Percentiles rank a stretch among this genome's conserved stretches.
Conservation (phyloP, 2,797 vertebrate genomes). For the Danio aesculapii region DNA sequence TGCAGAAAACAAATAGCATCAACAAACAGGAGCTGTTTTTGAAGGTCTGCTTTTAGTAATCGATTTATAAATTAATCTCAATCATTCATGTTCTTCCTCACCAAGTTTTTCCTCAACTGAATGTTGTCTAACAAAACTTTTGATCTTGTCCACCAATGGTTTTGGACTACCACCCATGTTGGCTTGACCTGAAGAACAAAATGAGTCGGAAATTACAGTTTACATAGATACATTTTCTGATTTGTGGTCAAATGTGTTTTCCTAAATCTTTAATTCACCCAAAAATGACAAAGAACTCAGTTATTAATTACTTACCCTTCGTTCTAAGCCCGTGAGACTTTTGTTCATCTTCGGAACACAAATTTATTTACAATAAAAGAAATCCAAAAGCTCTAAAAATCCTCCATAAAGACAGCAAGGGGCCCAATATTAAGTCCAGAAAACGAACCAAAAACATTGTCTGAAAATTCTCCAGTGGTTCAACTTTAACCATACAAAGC, state of each 20-base stretch:
- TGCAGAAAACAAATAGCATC: constrained; percentile 41
- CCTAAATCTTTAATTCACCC: no score
- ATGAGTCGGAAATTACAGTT: neutral
- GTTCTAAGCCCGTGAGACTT: no score
- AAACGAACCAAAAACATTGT: no score
- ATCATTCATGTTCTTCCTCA: constrained; percentile 49
- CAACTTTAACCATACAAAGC: no score
- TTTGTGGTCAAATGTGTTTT: neutral
- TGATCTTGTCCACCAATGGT: constrained; percentile 59
- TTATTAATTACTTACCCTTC: no score
- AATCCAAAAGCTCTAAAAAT: no score
- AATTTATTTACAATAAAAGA: no score
- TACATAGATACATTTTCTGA: neutral
- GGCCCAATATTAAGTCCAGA: no score
- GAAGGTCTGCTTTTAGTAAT: neutral
- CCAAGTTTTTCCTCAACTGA: constrained; percentile 70
- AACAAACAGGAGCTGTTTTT: neutral
- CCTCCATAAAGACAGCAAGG: no score
- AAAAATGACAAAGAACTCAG: no score
- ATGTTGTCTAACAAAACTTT: constrained; percentile 57
- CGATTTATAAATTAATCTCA: neutral
- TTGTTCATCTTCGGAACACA: no score
- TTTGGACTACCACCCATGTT: constrained; percentile 73
- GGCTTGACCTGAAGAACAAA: constrained; percentile 61
- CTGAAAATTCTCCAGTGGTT: no score